phyloP scores from a whole-genome alignment of 1,140 invertebrate species.

The Pseudomyrmex concolor region DNA sequence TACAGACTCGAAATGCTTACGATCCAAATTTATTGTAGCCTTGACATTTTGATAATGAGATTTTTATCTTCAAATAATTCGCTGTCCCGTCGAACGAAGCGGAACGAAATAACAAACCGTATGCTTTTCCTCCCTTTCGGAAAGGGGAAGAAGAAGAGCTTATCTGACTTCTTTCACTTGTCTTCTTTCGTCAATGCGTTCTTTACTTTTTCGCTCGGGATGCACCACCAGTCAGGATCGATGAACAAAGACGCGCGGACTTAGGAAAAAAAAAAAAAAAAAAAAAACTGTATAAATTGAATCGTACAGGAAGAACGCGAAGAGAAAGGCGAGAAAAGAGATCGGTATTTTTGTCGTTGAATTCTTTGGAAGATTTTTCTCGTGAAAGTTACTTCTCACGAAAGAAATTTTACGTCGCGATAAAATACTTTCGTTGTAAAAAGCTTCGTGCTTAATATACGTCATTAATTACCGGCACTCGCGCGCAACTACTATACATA shows the following conservation, averaged over 20 bases:
- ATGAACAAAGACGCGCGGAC: slow-evolving; percentile 40
- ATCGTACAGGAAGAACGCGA: slow-evolving; percentile 43
- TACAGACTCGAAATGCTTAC: neutral
- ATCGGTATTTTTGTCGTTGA: slow-evolving; percentile 21
- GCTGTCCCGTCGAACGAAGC: slow-evolving; percentile 69
- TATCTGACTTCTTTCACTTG: slow-evolving; percentile 65
- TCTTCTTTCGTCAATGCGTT: slow-evolving; percentile 36
- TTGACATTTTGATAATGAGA: too few species aligned
- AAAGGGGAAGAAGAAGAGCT: slow-evolving; percentile 70
- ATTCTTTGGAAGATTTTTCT: slow-evolving; percentile 32
- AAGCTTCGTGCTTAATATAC: neutral
- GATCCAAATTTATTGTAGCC: neutral
- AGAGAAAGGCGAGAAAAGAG: neutral
- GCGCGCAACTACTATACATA: neutral
- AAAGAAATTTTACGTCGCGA: neutral
- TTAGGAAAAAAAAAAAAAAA: slow-evolving; percentile 29
- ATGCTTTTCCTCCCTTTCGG: slow-evolving; percentile 71
- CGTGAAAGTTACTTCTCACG: slow-evolving; percentile 14
- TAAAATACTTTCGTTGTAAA: too few species aligned
- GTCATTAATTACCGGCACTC: slow-evolving; percentile 23
- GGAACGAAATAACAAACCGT: slow-evolving; percentile 79
- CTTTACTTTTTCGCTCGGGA: slow-evolving; percentile 20
- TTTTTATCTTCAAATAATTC: too few species aligned
- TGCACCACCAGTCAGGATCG: slow-evolving; percentile 19
- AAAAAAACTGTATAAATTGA: slow-evolving; percentile 45